Evolutionary conservation across 2,113 vertebrate species (phyloP), one percentile per base, ranked within the genome.

Genomic region (Hypanus sabinus): DNA sequence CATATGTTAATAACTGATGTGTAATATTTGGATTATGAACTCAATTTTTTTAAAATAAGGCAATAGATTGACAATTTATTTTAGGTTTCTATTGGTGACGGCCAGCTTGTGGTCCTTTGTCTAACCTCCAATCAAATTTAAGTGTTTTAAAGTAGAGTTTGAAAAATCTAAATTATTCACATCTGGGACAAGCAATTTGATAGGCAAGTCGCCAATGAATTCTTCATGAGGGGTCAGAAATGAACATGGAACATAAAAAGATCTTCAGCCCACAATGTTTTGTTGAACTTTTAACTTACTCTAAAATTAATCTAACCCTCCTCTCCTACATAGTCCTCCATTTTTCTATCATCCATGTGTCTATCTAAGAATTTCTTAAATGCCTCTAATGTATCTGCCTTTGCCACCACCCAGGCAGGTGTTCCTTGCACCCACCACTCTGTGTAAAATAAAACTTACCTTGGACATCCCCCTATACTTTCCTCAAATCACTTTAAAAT

Each of bases 1-100:
- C 91, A 93, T 93, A 46, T 33, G 71, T 93, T 46, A 93, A 93
- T 73, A 93, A 93, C 71, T 73, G 20, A 93, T 93, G 30, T 7
- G 20, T 75, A 75, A 55, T 71, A 73, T 93, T 93, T 73, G 30
- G 38, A 73, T 38, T 46, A 46, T 24, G 20, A 24, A 10, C 9
- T 55, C 68, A 71, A 73, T 73, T 73, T 55, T 55, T 93, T 90
- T 75, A 24, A 38, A 30, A 46, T 92, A 11, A 20, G 68, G 33
- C 24, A 22, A 24, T 24, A 9, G 90, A 36, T 36, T 93, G 65
- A 71, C 18, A 38, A 24, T 88, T 27, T 27, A 68, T 22, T 91
- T 71, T n/a, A 24, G 33, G 7, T 93, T 1, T 70, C 0, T 27
- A 1, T n/a, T 7, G 88, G 88, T 2, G 1, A 68, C 70, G 24